These are phyloP conservation scores for Bos taurus DNA, from an alignment of 2,113 vertebrate genomes.

Conservation along the genomic window DNA sequence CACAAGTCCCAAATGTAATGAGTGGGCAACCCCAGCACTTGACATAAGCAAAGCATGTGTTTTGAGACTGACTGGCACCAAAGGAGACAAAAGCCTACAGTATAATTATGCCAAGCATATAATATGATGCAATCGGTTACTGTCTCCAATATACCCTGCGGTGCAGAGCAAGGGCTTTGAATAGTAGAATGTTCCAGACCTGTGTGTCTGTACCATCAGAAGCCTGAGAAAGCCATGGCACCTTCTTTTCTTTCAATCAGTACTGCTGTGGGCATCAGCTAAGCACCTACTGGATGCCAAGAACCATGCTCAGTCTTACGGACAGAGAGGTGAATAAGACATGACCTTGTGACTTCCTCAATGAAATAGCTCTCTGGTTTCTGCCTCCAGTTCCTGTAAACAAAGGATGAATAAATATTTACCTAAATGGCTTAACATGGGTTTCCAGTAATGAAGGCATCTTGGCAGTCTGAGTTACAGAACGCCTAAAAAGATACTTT, in stretches of 20 bases:
- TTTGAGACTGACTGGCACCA: constrained; percentile 66
- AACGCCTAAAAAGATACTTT: background rate
- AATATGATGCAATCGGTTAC: constrained; percentile 38
- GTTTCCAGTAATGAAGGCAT: background rate
- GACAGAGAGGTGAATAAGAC: background rate
- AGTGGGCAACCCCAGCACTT: background rate
- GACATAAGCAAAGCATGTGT: background rate
- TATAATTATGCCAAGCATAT: constrained; percentile 57
- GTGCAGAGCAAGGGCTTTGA: background rate
- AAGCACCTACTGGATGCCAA: background rate
- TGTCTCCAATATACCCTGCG: constrained; percentile 45
- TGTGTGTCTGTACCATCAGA: background rate
- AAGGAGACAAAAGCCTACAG: constrained; percentile 51
- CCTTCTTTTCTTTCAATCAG: background rate
- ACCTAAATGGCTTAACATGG: background rate
- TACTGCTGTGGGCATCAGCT: background rate
- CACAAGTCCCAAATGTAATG: background rate
- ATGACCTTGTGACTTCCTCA: background rate
- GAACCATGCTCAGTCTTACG: background rate
- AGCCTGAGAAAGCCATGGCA: background rate
- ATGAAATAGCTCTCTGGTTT: background rate
- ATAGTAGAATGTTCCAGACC: background rate
- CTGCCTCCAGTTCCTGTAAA: background rate
- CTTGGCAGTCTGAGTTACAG: background rate
- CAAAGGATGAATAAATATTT: background rate